phyloP scores from a whole-genome alignment of 1,140 invertebrate species.

The Drosophila leontia region DNA sequence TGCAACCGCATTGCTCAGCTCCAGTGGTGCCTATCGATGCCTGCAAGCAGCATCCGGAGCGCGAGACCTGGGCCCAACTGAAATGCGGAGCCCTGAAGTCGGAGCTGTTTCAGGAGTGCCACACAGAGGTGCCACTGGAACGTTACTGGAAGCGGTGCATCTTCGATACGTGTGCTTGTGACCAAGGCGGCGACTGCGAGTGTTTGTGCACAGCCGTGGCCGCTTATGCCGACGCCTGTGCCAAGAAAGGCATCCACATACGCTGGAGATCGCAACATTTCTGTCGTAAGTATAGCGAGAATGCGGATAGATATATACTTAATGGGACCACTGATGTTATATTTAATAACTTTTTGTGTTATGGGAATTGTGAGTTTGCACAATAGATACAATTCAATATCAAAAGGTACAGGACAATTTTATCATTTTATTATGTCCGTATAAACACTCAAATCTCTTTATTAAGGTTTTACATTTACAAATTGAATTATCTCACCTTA shows the following conservation, averaged over 20 bases:
- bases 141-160: constrained; percentile 90
- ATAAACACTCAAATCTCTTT: no score
- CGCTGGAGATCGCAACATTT: constrained; percentile 92
- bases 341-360: no score
- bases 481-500: no score
- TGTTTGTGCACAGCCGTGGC: constrained; percentile 95
- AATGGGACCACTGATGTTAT: no score
- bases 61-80: constrained; percentile 91
- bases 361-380: no score
- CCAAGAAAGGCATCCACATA: constrained; percentile 89
- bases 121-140: constrained; percentile 91
- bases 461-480: no score
- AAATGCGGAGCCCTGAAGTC: constrained; percentile 92
- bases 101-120: constrained; percentile 90
- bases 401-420: neutral
- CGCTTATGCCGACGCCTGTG: constrained; percentile 94
- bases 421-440: neutral
- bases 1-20: constrained; percentile 90
- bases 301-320: neutral
- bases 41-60: constrained; percentile 90
- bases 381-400: no score
- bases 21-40: constrained; percentile 87
- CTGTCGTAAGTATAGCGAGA: constrained; percentile 89
- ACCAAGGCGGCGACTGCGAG: constrained; percentile 94
- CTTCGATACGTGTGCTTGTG: constrained; percentile 94